Conservation (phyloP, 2,797 vertebrate genomes). For the Harpagifer antarcticus region DNA sequence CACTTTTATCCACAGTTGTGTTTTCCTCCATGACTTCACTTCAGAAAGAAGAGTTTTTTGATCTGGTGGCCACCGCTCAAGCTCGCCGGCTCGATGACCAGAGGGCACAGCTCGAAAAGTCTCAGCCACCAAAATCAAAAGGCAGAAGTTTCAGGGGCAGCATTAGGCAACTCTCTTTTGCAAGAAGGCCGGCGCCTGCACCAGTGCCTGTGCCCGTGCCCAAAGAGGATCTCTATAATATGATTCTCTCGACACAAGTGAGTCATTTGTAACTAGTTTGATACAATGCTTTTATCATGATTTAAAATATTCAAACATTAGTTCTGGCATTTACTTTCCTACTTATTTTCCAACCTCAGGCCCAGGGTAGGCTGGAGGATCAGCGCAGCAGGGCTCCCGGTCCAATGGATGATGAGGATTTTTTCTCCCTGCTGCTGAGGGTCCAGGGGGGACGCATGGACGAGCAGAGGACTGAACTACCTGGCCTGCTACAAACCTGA, state of each 20-base stretch:
- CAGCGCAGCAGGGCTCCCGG: constrained; percentile 90
- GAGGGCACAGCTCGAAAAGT: constrained; percentile 81
- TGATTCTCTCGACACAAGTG: constrained; percentile 90
- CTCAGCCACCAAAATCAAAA: constrained; percentile 57
- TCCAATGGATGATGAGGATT: constrained; percentile 91
- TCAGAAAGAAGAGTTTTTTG: constrained; percentile 91
- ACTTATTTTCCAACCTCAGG: constrained; percentile 64
- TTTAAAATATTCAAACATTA: not conserved
- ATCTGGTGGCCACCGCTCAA: constrained; percentile 87
- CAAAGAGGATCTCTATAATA: constrained; percentile 90
- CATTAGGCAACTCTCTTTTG: constrained; percentile 73
- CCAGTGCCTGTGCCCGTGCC: constrained; percentile 58
- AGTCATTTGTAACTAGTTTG: constrained; percentile 10
- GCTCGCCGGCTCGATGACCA: constrained; percentile 90
- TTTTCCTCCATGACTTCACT: constrained; percentile 91
- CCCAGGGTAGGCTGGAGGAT: constrained; percentile 89
- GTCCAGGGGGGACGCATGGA: constrained; percentile 92
- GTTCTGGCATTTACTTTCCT: not conserved
- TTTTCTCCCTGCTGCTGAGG: constrained; percentile 90
- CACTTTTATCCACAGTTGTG: constrained; percentile 70
- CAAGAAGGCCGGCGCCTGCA: constrained; percentile 57
- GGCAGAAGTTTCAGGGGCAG: constrained; percentile 82
- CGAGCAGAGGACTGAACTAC: constrained; percentile 89
- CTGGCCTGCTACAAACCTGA: constrained; percentile 79
- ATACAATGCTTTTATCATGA: not conserved